phyloP scores from a whole-genome alignment of 2,113 vertebrate genomes.

The Vicugna pacos region DNA sequence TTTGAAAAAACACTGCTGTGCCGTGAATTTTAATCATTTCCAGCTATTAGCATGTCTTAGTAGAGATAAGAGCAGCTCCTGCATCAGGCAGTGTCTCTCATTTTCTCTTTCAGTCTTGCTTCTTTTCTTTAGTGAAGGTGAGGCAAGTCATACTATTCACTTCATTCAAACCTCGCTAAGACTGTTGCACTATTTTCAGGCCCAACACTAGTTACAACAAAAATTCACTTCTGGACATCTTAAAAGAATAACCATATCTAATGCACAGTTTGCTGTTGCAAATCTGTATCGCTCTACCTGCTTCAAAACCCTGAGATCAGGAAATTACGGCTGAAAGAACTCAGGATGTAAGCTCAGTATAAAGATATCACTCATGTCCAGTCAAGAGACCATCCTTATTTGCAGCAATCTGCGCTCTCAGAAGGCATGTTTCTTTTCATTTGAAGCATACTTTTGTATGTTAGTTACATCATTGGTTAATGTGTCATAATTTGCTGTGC shows the following conservation, averaged over 20 bases:
- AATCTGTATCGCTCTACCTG: background rate
- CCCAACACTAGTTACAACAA: background rate
- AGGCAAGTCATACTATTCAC: background rate
- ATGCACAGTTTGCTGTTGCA: background rate
- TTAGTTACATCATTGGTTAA: background rate
- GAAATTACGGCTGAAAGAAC: background rate
- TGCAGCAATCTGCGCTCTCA: background rate
- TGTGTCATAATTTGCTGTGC: background rate
- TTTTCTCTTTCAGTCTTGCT: background rate
- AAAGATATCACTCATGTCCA: background rate
- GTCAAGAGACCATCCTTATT: background rate
- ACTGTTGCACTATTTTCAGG: background rate
- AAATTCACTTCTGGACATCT: background rate
- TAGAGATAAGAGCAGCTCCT: background rate
- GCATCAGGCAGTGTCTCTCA: background rate
- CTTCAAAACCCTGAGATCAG: background rate
- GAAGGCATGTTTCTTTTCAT: background rate
- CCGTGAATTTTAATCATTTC: background rate
- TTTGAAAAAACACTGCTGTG: background rate
- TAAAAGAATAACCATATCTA: background rate
- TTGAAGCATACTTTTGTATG: background rate
- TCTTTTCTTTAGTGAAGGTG: background rate
- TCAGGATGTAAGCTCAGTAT: background rate
- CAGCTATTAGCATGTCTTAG: background rate
- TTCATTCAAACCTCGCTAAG: conserved; percentile 20